These are phyloP conservation scores for Vanessa tameamea DNA, from an alignment of 1,140 invertebrate genomes.

Conservation along the genomic window DNA sequence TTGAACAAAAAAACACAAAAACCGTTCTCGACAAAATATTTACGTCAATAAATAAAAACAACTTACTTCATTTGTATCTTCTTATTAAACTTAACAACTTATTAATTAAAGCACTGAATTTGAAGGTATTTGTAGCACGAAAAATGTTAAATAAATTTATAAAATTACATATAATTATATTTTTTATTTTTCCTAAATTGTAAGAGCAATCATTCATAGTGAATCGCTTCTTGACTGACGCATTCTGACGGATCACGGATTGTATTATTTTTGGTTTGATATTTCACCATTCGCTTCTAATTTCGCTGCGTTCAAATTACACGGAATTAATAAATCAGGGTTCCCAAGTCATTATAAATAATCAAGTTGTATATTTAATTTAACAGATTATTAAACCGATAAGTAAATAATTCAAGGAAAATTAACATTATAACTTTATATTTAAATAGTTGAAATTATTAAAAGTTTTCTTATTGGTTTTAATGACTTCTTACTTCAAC, in stretches of 20 bases:
- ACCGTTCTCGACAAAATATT: not conserved
- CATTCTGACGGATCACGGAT: constrained; percentile 21
- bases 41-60: constrained; percentile 7
- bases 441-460: too few species aligned
- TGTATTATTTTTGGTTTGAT: constrained; percentile 12
- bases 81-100: constrained; percentile 16
- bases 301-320: constrained; percentile 20
- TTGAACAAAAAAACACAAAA: not conserved
- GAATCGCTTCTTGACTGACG: constrained; percentile 18
- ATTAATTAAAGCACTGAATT: constrained; percentile 36
- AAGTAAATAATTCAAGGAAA: too few species aligned
- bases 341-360: not conserved
- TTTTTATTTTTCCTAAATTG: constrained; percentile 2
- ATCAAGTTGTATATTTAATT: too few species aligned
- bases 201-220: not conserved
- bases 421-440: too few species aligned
- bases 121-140: constrained; percentile 15
- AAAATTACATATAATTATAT: constrained; percentile 13
- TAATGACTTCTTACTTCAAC: too few species aligned
- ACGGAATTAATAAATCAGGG: not conserved
- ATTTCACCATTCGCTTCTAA: constrained; percentile 13
- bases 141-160: constrained; percentile 8
- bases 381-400: too few species aligned
- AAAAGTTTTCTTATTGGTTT: too few species aligned
- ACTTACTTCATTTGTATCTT: constrained; percentile 41